phyloP scores from a whole-genome alignment of 2,113 vertebrate genomes.

The Atlantisia rogersi region DNA sequence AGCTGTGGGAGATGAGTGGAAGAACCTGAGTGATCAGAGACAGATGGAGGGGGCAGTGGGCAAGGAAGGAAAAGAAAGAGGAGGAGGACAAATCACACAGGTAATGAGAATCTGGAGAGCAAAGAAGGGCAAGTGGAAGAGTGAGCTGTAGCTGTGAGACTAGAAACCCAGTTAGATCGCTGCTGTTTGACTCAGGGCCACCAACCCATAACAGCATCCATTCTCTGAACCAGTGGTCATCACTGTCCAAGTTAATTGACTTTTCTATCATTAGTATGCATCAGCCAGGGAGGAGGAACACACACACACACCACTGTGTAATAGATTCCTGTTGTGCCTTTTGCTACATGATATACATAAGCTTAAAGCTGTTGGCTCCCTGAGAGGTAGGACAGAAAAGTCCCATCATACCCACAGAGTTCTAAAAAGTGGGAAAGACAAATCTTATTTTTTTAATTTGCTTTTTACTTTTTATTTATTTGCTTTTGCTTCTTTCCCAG shows the following conservation, averaged over 20 bases:
- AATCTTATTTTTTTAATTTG: conserved; percentile 32
- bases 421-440: conserved; percentile 27
- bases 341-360: background rate
- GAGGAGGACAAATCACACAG: fast-evolving
- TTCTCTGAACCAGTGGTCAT: background rate
- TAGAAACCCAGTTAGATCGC: background rate
- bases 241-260: background rate
- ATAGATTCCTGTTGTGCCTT: background rate
- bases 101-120: background rate
- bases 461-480: conserved; percentile 41
- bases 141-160: background rate
- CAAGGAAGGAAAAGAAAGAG: background rate
- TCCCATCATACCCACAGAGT: background rate
- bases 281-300: background rate
- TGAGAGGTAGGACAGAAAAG: conserved; percentile 5
- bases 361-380: background rate
- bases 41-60: background rate
- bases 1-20: background rate
- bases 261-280: background rate
- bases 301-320: fast-evolving
- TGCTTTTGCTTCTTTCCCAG: conserved; percentile 53
- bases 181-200: background rate
- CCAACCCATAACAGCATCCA: background rate
- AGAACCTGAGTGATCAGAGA: background rate
- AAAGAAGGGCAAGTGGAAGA: background rate